phyloP scores from a whole-genome alignment of 2,888 invertebrate species.

The Ethmia dodecea region DNA sequence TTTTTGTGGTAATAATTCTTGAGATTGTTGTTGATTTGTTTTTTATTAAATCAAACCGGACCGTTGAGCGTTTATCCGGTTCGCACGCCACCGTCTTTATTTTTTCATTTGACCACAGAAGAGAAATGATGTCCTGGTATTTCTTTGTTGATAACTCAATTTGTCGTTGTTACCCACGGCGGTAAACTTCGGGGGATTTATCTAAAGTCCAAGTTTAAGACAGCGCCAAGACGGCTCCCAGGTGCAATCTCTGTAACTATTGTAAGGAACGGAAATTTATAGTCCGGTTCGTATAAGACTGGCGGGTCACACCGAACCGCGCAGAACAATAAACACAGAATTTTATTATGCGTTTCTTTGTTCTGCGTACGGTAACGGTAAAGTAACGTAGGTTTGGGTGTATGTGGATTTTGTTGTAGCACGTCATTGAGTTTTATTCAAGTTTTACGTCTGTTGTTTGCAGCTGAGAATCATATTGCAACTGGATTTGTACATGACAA shows the following conservation, averaged over 20 bases:
- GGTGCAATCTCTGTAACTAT: constrained; percentile 67
- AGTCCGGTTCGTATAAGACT: constrained; percentile 38
- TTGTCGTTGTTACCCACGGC: constrained; percentile 38
- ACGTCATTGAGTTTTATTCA: no score
- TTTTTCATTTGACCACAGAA: constrained; percentile 21
- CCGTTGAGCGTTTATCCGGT: no score
- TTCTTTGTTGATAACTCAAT: constrained; percentile 50
- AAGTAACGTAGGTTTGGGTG: no score
- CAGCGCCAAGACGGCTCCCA: constrained; percentile 57
- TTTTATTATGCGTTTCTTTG: neutral
- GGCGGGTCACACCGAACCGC: constrained; percentile 32
- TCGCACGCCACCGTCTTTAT: no score
- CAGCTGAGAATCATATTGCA: no score
- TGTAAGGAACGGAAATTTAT: constrained; percentile 67
- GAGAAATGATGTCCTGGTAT: constrained; percentile 36
- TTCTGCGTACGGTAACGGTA: neutral
- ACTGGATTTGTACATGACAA: no score
- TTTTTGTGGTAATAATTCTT: no score
- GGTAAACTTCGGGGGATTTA: constrained; percentile 48
- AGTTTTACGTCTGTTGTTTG: no score
- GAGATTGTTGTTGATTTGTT: no score
- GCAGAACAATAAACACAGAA: no score
- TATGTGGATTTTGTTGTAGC: no score
- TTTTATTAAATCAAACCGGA: no score
- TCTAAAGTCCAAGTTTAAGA: constrained; percentile 52